Base-by-base conservation (phyloP, 2,888 invertebrate genomes). In the Steinernema hermaphroditum region DNA sequence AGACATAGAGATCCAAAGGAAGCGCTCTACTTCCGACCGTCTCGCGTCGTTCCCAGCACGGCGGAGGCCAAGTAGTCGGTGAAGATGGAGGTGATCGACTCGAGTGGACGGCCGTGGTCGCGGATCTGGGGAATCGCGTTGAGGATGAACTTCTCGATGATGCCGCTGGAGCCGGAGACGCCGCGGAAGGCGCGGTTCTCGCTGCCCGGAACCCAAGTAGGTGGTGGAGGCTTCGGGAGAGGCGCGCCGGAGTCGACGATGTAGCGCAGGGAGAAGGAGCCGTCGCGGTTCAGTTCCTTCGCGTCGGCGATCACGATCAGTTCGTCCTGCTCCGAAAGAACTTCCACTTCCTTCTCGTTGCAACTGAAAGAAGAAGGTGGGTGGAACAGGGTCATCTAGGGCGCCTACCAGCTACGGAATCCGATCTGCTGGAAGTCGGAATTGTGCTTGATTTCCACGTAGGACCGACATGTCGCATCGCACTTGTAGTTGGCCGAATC, bases 391-490 rank as follows among this genome's bases (percentile, higher is more conserved):
- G n/a, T n/a, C n/a, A n/a, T n/a, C n/a, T n/a, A n/a, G n/a, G n/a
- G n/a, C n/a, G 49, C 79, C 74, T 32, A 84, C 84, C 85, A 85
- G 68, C 77, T 77, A 71, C 85, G 76, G 73, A 85, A 85, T 9
- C 85, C 85, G 41, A 83, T 83, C 71, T 84, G 83, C 71, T 85
- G 85, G 72, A 84, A 84, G 72, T 85, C 85, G 43, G 78, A 81
- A 62, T 82, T 85, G 70, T 79, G 76, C 74, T 85, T 85, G 19
- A 85, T 76, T 70, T 85, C 85, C 37, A 85, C 80, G 74, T 76
- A 85, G 6, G 81, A 79, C 43, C 81, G 79, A 74, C 85, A 85
- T 0, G 84, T 80, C 16, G 78, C 73, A 9, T 82, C 80, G 74
- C 85, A 85, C 16, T 80, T 80, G 70, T 81, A 85, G 16, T 77